Percentiles rank a stretch among this genome's conserved stretches.
phyloP scores from a whole-genome alignment of 2,888 invertebrate species.

The Xylota segnis region DNA sequence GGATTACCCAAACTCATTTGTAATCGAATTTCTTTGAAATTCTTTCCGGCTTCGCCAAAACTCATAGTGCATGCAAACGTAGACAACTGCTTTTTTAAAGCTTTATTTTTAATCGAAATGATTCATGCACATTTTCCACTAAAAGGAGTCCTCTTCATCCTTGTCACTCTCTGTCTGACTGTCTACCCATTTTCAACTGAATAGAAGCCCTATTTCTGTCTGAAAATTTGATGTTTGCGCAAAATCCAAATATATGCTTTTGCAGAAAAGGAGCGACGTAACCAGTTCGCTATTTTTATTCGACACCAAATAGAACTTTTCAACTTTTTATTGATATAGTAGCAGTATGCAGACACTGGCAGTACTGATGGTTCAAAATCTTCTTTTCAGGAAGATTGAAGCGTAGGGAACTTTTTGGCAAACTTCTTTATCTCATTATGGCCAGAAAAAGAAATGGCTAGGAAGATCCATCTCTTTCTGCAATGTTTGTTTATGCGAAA shows the following conservation, averaged over 20 bases:
- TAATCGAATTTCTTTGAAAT: not conserved
- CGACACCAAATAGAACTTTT: constrained; percentile 67
- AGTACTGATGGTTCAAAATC: constrained; percentile 48
- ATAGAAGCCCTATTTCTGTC: constrained; percentile 47
- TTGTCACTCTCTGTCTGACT: not conserved
- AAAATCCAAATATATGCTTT: constrained; percentile 24
- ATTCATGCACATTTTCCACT: not conserved
- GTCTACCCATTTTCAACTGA: constrained; percentile 20
- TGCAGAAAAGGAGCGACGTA: not conserved
- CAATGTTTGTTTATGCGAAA: constrained; percentile 58
- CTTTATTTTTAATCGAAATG: not conserved
- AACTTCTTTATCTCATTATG: constrained; percentile 70
- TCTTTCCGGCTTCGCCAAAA: not conserved
- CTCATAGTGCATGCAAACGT: not conserved
- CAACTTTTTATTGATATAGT: constrained; percentile 43
- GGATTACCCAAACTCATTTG: too few species aligned
- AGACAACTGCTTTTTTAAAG: not conserved
- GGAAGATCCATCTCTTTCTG: constrained; percentile 13
- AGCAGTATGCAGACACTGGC: constrained; percentile 39
- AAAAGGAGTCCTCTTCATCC: constrained; percentile 6
- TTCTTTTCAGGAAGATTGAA: constrained; percentile 45
- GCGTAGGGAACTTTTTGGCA: constrained; percentile 62
- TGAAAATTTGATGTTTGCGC: constrained; percentile 43
- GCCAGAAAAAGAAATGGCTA: constrained; percentile 20
- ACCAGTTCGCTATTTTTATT: constrained; percentile 18